Percentiles rank a stretch among this genome's conserved stretches.
phyloP scores from a whole-genome alignment of 1,140 invertebrate genomes.

The Pogonus chalceus region DNA sequence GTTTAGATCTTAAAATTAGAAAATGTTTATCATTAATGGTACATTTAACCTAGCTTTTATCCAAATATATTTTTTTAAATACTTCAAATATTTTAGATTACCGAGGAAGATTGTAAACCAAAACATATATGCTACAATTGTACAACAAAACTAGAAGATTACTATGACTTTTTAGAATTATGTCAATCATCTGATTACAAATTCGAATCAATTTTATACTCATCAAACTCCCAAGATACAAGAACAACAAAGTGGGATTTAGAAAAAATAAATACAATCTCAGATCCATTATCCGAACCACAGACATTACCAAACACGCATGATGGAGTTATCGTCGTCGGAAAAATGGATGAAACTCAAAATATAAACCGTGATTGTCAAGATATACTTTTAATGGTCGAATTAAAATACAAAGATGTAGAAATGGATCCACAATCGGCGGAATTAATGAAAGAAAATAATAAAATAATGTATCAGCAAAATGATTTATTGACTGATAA shows the following conservation, averaged over 20 bases:
- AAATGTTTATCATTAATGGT: constrained; percentile 15
- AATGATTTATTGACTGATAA: not conserved
- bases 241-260: not conserved
- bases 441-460: not conserved
- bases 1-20: constrained; percentile 14
- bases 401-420: constrained; percentile 2
- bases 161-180: constrained; percentile 14
- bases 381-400: not conserved
- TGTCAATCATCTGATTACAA: constrained; percentile 12
- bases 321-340: not conserved
- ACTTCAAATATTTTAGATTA: constrained; percentile 6
- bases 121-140: constrained; percentile 16
- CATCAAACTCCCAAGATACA: not conserved
- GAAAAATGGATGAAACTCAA: not conserved
- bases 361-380: not conserved
- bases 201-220: constrained; percentile 15
- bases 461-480: not conserved
- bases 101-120: constrained; percentile 16
- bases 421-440: not conserved
- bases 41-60: not conserved
- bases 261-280: not conserved
- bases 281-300: not conserved
- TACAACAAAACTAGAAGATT: constrained; percentile 15
- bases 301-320: not conserved
- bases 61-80: not conserved